Evolutionary conservation across 1,140 invertebrate species (phyloP).

Genomic region (Hylaeus anthracinus): DNA sequence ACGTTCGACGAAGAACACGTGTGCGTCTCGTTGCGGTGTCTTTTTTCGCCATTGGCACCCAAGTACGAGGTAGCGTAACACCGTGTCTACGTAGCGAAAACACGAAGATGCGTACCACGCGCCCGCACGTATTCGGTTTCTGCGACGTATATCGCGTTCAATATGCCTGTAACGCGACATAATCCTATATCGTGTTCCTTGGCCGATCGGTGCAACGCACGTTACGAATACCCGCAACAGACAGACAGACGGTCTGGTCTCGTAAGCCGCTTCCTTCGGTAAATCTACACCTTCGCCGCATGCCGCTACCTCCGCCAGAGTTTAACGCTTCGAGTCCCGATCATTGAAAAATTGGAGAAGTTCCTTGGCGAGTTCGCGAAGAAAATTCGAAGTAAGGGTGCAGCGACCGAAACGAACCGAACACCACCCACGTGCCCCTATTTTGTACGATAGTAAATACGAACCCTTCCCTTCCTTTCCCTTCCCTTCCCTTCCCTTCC

Average conservation of each 20-base stretch:
- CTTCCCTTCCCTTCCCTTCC: no score
- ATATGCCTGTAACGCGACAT: conserved; percentile 45
- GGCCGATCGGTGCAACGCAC: conserved; percentile 27
- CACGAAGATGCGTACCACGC: conserved; percentile 52
- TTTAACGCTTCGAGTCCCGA: background rate
- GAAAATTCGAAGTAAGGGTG: conserved; percentile 43
- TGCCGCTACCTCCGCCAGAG: background rate
- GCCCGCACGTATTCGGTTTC: conserved; percentile 53
- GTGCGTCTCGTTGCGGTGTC: conserved; percentile 7
- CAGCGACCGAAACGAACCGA: conserved; percentile 19
- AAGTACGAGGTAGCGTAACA: conserved; percentile 3
- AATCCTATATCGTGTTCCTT: conserved; percentile 55
- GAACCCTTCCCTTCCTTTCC: no score
- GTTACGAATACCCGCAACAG: conserved; percentile 41
- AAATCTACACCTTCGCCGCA: conserved; percentile 31
- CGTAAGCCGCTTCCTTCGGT: conserved; percentile 43
- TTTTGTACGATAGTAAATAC: conserved; percentile 53
- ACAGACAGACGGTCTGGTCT: conserved; percentile 23
- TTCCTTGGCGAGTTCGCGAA: background rate
- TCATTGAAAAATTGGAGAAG: no score
- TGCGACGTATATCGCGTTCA: conserved; percentile 52
- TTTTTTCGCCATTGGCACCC: conserved; percentile 11
- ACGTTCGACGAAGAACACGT: background rate
- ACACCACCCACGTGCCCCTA: conserved; percentile 52
- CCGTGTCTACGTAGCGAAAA: background rate